A percentile compares a stretch with the other conserved stretches of the same genome.
Conservation (phyloP, 1,140 invertebrate species). For the Drosophila micromelanica region DNA sequence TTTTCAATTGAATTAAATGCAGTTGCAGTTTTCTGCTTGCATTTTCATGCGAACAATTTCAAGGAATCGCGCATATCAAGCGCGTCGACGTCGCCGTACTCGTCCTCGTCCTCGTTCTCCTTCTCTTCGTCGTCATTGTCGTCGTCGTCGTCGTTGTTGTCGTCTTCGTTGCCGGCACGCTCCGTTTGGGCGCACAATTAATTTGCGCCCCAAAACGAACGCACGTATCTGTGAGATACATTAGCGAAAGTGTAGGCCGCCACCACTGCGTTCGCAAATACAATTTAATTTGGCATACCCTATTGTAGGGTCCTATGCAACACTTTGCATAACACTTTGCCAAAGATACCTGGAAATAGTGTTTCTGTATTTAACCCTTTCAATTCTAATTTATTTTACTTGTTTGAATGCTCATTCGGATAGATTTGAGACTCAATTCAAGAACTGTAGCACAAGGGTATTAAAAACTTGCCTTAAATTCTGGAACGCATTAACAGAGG, state of each 20-base stretch:
- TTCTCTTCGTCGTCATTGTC: slow-evolving; percentile 44
- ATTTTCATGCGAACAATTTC: slow-evolving; percentile 84
- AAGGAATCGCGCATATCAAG: slow-evolving; percentile 84
- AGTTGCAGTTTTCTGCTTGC: slow-evolving; percentile 41
- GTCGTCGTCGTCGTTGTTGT: slow-evolving; percentile 35
- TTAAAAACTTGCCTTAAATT: too few species aligned
- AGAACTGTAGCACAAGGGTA: too few species aligned
- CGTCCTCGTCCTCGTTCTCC: slow-evolving; percentile 52
- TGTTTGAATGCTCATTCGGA: too few species aligned
- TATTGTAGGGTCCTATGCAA: slow-evolving; percentile 4
- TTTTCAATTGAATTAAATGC: slow-evolving; percentile 83
- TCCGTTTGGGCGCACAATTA: slow-evolving; percentile 84
- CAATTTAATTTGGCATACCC: slow-evolving; percentile 76
- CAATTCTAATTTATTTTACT: too few species aligned
- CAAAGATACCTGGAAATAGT: neutral
- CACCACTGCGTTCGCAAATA: slow-evolving; percentile 53
- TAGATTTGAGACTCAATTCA: too few species aligned
- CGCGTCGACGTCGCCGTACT: slow-evolving; percentile 76
- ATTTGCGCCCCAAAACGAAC: slow-evolving; percentile 82
- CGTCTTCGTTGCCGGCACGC: slow-evolving; percentile 66
- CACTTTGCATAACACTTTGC: neutral
- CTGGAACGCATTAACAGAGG: too few species aligned
- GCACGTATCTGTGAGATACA: slow-evolving; percentile 77
- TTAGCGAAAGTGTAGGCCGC: slow-evolving; percentile 79
- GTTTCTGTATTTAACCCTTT: neutral